Conservation (phyloP, 2,797 vertebrate species). For the Spinibarbus caldwelli region DNA sequence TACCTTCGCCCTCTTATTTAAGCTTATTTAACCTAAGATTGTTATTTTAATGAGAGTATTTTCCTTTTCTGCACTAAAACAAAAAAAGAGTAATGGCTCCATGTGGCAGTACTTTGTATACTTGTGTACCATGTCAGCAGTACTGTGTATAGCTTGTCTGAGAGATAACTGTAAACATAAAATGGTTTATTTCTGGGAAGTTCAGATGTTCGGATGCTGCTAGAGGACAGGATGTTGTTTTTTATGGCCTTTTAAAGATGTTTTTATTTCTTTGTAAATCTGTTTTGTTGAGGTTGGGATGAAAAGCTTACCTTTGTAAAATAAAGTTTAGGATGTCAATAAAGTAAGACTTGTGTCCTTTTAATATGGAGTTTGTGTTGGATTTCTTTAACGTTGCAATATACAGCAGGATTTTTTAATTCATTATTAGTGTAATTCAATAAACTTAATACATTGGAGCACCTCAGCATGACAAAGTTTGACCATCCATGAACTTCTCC, state of each 20-base stretch:
- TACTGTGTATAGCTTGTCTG: slow-evolving; percentile 72
- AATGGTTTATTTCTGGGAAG: slow-evolving; percentile 72
- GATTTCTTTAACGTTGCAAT: not conserved
- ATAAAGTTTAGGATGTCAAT: slow-evolving; percentile 69
- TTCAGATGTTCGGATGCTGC: slow-evolving; percentile 82
- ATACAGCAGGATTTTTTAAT: not conserved
- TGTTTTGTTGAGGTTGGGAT: slow-evolving; percentile 82
- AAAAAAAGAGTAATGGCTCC: slow-evolving; percentile 63
- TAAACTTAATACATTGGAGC: no score
- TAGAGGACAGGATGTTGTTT: slow-evolving; percentile 79
- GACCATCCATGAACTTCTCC: not conserved
- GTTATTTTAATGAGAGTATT: slow-evolving; percentile 67
- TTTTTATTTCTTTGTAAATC: slow-evolving; percentile 78
- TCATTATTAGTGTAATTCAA: not conserved
- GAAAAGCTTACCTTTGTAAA: slow-evolving; percentile 62
- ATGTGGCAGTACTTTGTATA: slow-evolving; percentile 73
- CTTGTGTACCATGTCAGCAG: slow-evolving; percentile 67
- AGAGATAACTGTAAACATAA: slow-evolving; percentile 59
- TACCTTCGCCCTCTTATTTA: slow-evolving; percentile 87
- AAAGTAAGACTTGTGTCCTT: slow-evolving; percentile 39
- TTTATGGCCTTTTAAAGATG: slow-evolving; percentile 79
- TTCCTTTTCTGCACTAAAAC: no score
- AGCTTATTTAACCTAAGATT: slow-evolving; percentile 86
- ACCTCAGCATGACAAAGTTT: slow-evolving; percentile 30
- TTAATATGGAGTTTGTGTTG: not conserved